These are phyloP conservation scores for Fistularia commersonii DNA, from an alignment of 2,797 vertebrate genomes.

Conservation along the genomic window DNA sequence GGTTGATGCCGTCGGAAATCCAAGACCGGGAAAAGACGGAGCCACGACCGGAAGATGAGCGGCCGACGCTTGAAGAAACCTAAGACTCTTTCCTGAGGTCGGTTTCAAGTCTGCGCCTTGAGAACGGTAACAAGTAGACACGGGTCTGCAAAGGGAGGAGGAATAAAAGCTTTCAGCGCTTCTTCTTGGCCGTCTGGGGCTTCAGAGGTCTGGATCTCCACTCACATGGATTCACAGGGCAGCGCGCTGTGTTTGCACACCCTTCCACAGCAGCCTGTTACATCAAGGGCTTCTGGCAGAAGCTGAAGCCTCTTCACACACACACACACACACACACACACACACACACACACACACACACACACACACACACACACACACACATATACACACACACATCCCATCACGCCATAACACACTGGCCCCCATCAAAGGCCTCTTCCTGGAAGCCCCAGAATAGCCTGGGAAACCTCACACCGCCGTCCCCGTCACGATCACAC, in stretches of 20 bases:
- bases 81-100: no score
- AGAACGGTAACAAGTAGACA: no score
- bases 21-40: no score
- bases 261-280: not conserved
- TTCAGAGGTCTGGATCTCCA: no score
- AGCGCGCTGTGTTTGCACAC: not conserved
- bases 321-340: not conserved
- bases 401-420: not conserved
- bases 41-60: no score
- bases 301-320: not conserved
- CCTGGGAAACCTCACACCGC: slow-evolving; percentile 57
- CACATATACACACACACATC: not conserved
- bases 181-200: no score
- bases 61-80: no score
- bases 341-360: not conserved
- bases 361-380: not conserved
- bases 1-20: no score
- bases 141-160: no score
- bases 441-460: slow-evolving; percentile 58
- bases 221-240: not conserved
- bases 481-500: slow-evolving; percentile 18
- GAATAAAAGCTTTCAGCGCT: no score
- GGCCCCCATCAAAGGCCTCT: slow-evolving; percentile 23
- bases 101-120: no score
- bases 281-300: no score